phyloP scores from a whole-genome alignment of 2,888 invertebrate genomes.

The Formica aserva region DNA sequence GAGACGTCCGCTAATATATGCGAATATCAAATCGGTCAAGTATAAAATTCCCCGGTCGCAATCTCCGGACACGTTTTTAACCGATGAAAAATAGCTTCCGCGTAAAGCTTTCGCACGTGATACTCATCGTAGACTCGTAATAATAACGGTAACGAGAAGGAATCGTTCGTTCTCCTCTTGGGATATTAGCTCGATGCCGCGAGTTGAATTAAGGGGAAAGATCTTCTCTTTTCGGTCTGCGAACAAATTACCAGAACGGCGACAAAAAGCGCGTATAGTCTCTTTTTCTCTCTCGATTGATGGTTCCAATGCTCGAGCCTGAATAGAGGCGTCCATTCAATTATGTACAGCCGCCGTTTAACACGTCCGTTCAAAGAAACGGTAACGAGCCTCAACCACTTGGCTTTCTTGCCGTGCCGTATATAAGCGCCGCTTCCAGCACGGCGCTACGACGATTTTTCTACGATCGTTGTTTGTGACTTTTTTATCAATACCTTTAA shows the following conservation, averaged over 20 bases:
- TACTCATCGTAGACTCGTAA: conserved; percentile 13
- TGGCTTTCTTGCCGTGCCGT: conserved; percentile 63
- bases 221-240: conserved; percentile 28
- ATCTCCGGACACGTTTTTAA: conserved; percentile 2
- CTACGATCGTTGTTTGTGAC: conserved; percentile 31
- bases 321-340: conserved; percentile 71
- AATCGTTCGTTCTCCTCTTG: conserved; percentile 26
- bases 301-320: conserved; percentile 65
- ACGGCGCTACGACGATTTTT: conserved; percentile 61
- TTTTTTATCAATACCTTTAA: conserved; percentile 38
- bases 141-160: conserved; percentile 37
- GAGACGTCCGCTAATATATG: background rate
- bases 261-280: conserved; percentile 56
- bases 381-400: conserved; percentile 76
- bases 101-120: conserved; percentile 29
- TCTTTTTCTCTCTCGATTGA: conserved; percentile 31
- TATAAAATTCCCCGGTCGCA: background rate
- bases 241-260: conserved; percentile 46
- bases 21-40: background rate
- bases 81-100: background rate
- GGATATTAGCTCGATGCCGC: conserved; percentile 16
- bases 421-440: conserved; percentile 64
- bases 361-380: conserved; percentile 76
- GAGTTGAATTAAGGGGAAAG: conserved; percentile 1
- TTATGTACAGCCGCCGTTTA: conserved; percentile 72